Evolutionary conservation across 2,113 vertebrate genomes (phyloP).

Genomic region (Embiotoca jacksoni): DNA sequence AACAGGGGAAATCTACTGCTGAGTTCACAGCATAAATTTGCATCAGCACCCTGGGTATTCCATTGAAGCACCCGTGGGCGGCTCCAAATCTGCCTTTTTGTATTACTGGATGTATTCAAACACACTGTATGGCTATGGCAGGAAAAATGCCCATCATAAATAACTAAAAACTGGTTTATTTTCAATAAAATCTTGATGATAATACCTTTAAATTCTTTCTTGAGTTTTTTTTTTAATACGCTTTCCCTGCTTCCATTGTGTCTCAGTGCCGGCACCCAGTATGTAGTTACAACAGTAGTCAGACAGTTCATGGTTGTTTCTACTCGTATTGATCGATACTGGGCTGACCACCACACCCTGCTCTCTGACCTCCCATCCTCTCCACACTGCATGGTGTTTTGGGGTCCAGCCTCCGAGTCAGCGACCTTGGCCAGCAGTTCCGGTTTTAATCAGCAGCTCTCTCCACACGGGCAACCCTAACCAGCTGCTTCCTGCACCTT

Average conservation of each 20-base stretch:
- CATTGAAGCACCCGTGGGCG: no score
- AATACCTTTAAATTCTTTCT: not conserved
- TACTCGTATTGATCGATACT: conserved; percentile 48
- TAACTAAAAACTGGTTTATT: not conserved
- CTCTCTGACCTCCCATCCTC: conserved; percentile 54
- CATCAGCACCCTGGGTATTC: no score
- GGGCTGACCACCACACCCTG: conserved; percentile 12
- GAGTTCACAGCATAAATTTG: no score
- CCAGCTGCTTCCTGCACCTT: conserved; percentile 50
- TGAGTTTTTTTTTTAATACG: not conserved
- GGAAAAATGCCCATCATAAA: not conserved
- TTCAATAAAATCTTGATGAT: not conserved
- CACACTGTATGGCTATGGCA: no score
- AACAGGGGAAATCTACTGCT: no score
- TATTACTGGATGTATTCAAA: no score
- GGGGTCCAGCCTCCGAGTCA: conserved; percentile 49
- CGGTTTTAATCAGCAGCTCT: conserved; percentile 74
- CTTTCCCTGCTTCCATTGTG: not conserved
- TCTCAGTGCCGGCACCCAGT: not conserved
- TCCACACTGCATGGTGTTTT: conserved; percentile 57
- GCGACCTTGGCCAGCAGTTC: conserved; percentile 65
- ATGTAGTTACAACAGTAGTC: conserved; percentile 8
- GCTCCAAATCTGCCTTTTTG: no score
- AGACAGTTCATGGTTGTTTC: conserved; percentile 53
- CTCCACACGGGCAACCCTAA: conserved; percentile 39